Conservation (phyloP, 2,797 vertebrate species). For the Falco peregrinus region DNA sequence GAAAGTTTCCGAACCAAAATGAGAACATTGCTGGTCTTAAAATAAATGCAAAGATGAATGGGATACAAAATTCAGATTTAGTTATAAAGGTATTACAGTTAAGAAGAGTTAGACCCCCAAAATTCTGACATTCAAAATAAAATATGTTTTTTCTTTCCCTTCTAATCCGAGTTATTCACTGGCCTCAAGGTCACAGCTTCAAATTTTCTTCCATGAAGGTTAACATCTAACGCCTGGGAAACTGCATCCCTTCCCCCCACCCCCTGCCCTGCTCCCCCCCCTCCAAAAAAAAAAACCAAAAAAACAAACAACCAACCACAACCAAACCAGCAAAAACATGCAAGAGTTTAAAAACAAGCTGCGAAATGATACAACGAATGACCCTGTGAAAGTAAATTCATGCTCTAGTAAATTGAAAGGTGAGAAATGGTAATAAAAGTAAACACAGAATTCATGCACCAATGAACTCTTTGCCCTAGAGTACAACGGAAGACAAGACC, state of each 20-base stretch:
- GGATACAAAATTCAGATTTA: not conserved
- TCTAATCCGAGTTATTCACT: not conserved
- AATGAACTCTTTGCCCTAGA: not conserved
- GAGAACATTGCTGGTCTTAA: not conserved
- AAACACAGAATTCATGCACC: not conserved
- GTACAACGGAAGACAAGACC: not conserved
- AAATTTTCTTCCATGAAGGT: not conserved
- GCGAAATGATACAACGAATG: not conserved
- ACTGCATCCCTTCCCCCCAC: not conserved
- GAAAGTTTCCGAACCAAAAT: not conserved
- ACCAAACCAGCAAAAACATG: not conserved
- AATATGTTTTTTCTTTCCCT: not conserved
- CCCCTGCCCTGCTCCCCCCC: fast-evolving
- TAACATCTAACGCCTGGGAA: not conserved
- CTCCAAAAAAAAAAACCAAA: not conserved
- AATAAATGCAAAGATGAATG: not conserved
- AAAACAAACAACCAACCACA: not conserved
- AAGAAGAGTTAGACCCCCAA: not conserved
- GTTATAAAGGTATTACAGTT: not conserved
- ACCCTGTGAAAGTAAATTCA: not conserved
- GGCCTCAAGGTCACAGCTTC: not conserved
- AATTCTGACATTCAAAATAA: not conserved
- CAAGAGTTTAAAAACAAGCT: not conserved
- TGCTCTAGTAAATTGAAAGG: not conserved
- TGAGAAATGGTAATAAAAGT: not conserved